Evolutionary conservation across 35 echinoderm and acorn worm species (phyloP).

Genomic region (Heliocidaris erythrogramma): DNA sequence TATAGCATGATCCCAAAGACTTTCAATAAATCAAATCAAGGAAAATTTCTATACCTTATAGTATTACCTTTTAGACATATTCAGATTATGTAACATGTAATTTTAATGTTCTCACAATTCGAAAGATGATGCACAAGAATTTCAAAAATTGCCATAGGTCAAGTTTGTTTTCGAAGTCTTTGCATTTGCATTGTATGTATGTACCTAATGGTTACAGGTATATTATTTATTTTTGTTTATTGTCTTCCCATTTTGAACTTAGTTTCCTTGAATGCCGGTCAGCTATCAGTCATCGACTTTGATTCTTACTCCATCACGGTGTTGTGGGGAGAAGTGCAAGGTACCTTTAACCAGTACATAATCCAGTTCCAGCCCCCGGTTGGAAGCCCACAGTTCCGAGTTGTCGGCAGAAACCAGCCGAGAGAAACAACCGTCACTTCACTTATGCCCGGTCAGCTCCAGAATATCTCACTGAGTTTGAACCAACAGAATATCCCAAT

Average conservation of each 20-base stretch:
- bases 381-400: neutral
- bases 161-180: too few species aligned
- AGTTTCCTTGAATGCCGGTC: neutral
- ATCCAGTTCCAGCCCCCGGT: neutral
- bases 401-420: neutral
- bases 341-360: neutral
- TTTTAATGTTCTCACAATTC: too few species aligned
- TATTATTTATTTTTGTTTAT: too few species aligned
- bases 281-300: conserved; percentile 48
- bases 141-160: too few species aligned
- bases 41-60: too few species aligned
- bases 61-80: too few species aligned
- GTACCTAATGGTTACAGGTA: too few species aligned
- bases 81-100: too few species aligned
- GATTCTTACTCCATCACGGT: conserved; percentile 16
- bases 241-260: neutral
- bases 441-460: conserved; percentile 9
- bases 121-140: too few species aligned
- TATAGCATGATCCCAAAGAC: too few species aligned
- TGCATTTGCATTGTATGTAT: too few species aligned
- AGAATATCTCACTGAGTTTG: neutral
- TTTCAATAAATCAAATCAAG: too few species aligned
- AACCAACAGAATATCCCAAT: neutral
- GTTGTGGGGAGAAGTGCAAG: conserved; percentile 48
- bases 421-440: neutral